A percentile compares a stretch with the other conserved stretches of the same genome.
These are phyloP conservation scores for Disparrhopalites patrizii DNA, from an alignment of 2,888 invertebrate genomes.

Conservation along the genomic window DNA sequence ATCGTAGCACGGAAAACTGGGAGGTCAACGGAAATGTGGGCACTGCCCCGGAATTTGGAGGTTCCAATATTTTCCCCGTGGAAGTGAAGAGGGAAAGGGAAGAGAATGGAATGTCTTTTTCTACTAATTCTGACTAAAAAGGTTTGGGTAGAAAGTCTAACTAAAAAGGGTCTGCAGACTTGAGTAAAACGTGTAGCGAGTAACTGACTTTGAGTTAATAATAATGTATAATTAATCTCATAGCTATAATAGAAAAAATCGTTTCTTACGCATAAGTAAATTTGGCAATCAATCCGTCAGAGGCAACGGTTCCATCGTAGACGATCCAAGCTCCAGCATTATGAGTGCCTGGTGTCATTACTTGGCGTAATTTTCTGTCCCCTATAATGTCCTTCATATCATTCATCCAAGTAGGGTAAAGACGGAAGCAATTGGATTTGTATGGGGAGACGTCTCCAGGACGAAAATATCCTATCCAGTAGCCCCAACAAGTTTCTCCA, in stretches of 20 bases:
- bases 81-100: conserved; percentile 8
- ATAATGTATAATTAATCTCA: too few relatives aligned
- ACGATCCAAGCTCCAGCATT: conserved; percentile 61
- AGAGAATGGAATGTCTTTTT: neutral
- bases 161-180: neutral
- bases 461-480: conserved; percentile 49
- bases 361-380: conserved; percentile 58
- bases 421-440: conserved; percentile 63
- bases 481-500: conserved; percentile 48
- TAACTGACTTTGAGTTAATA: too few relatives aligned
- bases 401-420: conserved; percentile 81
- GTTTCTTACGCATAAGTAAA: conserved; percentile 37
- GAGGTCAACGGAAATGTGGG: neutral
- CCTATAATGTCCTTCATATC: conserved; percentile 57
- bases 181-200: too few relatives aligned
- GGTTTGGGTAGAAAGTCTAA: neutral
- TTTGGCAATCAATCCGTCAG: conserved; percentile 40
- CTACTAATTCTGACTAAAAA: neutral
- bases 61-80: neutral
- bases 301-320: conserved; percentile 53
- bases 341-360: conserved; percentile 66
- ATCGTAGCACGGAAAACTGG: neutral
- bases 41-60: neutral
- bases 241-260: neutral
- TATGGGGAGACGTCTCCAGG: conserved; percentile 48